phyloP scores from a whole-genome alignment of 2,888 invertebrate genomes.

The Cantharis flavilabris region DNA sequence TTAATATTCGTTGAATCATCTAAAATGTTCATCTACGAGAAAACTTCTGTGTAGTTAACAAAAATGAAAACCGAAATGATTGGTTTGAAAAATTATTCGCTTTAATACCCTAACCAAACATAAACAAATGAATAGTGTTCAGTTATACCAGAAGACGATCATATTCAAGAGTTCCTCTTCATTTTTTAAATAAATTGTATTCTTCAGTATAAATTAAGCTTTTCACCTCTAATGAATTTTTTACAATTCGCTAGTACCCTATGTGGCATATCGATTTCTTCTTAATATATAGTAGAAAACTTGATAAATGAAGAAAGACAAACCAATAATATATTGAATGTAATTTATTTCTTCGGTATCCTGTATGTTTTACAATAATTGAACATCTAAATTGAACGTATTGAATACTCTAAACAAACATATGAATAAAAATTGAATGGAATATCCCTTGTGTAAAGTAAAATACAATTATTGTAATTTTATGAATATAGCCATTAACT shows the following conservation, averaged over 20 bases:
- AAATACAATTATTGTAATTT: background rate
- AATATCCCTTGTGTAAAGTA: background rate
- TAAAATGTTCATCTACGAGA: too few relatives aligned
- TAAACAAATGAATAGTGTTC: background rate
- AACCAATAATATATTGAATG: too few relatives aligned
- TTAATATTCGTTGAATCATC: too few relatives aligned
- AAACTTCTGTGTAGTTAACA: too few relatives aligned
- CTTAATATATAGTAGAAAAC: too few relatives aligned
- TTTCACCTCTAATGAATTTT: too few relatives aligned
- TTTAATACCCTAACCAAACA: background rate
- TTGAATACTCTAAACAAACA: background rate
- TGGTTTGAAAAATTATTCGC: background rate
- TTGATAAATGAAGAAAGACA: too few relatives aligned
- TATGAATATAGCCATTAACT: background rate
- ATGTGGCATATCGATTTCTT: too few relatives aligned
- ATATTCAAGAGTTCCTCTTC: background rate
- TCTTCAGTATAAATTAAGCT: too few relatives aligned
- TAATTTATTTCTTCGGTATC: background rate
- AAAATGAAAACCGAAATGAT: too few relatives aligned
- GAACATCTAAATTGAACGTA: background rate
- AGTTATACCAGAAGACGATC: background rate
- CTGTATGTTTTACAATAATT: background rate
- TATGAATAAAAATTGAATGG: background rate
- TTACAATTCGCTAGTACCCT: too few relatives aligned
- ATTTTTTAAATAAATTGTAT: background rate